These are phyloP conservation scores for Hydropotes inermis DNA, from an alignment of 2,113 vertebrate genomes.

Conservation along the genomic window DNA sequence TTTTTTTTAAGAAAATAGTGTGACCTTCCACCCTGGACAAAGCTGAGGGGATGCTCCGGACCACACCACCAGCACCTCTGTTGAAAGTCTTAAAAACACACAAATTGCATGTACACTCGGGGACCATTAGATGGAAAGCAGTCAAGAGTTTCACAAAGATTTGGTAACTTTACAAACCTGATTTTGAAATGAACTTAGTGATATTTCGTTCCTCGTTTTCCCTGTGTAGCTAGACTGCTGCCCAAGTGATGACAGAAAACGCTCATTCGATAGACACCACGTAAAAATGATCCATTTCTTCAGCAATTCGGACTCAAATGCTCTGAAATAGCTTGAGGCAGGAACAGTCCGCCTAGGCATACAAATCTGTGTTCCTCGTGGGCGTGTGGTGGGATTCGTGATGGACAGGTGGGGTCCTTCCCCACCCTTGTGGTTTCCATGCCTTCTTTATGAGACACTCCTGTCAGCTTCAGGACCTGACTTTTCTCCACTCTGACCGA, in stretches of 20 bases:
- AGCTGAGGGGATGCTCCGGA: not conserved
- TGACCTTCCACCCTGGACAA: not conserved
- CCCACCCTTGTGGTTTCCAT: not conserved
- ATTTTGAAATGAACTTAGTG: not conserved
- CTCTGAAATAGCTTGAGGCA: rapidly evolving
- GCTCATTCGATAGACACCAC: rapidly evolving
- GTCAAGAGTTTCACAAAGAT: not conserved
- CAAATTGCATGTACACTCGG: rapidly evolving
- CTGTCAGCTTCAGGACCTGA: rapidly evolving
- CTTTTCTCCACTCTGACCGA: not conserved
- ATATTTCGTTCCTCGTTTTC: rapidly evolving
- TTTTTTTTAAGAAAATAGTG: not conserved
- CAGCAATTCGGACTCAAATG: rapidly evolving
- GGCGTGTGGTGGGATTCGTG: rapidly evolving
- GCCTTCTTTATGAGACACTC: not conserved
- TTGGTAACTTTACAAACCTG: not conserved
- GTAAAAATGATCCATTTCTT: rapidly evolving
- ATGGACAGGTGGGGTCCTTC: rapidly evolving
- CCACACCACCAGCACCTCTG: no score
- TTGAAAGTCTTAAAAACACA: not conserved
- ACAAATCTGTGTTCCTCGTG: rapidly evolving
- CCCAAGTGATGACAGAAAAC: not conserved
- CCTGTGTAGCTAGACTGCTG: rapidly evolving
- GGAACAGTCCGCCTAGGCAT: rapidly evolving
- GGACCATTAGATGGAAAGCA: rapidly evolving